phyloP scores from a whole-genome alignment of 1,140 invertebrate species.

The Panulirus ornatus region DNA sequence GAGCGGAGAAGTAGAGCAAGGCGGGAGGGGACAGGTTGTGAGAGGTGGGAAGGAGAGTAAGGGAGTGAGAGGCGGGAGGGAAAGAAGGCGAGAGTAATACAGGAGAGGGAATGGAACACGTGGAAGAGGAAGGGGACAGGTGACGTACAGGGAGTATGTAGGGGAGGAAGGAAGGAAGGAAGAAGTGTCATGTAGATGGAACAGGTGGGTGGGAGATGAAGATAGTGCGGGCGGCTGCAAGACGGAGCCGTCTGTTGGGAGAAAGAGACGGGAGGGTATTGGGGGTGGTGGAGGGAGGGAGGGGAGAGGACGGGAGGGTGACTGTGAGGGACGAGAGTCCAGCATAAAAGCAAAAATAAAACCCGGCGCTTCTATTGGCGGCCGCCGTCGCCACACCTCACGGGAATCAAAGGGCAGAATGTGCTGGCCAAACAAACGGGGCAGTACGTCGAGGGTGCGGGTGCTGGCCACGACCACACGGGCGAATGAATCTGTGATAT shows the following conservation, averaged over 20 bases:
- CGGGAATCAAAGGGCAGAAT: background rate
- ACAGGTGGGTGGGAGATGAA: no score
- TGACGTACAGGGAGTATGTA: no score
- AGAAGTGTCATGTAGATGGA: no score
- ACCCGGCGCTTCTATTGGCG: no score
- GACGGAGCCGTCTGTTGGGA: no score
- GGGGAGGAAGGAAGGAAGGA: no score
- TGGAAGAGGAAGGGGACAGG: no score
- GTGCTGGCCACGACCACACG: background rate
- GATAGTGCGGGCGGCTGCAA: no score
- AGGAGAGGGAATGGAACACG: no score
- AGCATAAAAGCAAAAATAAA: no score
- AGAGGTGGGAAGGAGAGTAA: background rate
- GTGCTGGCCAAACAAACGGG: background rate
- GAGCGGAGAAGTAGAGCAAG: background rate
- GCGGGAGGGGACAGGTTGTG: no score
- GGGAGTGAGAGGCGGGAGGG: background rate
- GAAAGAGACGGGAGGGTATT: background rate
- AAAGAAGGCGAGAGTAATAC: background rate
- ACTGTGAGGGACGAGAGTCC: background rate
- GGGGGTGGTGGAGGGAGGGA: background rate
- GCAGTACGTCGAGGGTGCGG: background rate
- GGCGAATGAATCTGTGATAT: conserved; percentile 20
- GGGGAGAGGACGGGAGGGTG: background rate
- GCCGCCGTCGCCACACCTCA: no score